Conservation (phyloP, 2,797 vertebrate genomes). For the Setipinna tenuifilis region DNA sequence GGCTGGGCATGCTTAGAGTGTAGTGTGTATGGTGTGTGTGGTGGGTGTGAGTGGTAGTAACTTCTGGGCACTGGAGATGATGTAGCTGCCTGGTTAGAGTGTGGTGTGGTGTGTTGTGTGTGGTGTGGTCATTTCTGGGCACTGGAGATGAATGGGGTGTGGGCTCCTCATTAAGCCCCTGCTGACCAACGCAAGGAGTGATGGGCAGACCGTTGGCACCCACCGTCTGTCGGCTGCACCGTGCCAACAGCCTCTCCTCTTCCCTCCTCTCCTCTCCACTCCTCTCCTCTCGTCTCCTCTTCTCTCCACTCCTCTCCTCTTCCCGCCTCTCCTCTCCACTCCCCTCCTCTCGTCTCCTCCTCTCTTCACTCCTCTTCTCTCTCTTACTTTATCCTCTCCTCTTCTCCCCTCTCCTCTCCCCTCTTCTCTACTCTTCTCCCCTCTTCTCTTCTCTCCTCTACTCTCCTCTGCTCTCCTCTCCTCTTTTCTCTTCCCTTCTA, state of each 20-base stretch:
- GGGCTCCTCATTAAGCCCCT: slow-evolving; percentile 3
- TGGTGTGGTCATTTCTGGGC: neutral
- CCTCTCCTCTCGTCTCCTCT: neutral
- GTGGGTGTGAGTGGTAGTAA: no score
- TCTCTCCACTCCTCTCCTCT: neutral
- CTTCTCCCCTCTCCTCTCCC: neutral
- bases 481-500: no score
- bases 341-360: neutral
- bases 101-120: no score
- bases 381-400: neutral
- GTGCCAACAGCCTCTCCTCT: neutral
- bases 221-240: neutral
- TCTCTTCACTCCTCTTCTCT: neutral
- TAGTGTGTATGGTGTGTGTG: neutral
- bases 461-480: no score
- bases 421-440: no score
- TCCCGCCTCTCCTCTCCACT: neutral
- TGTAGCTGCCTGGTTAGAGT: no score
- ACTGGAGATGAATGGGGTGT: neutral
- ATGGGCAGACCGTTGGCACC: neutral
- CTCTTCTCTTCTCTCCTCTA: no score
- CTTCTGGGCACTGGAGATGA: no score
- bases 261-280: neutral
- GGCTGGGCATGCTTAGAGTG: neutral
- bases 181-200: neutral